Evolutionary conservation across 2,797 vertebrate genomes (phyloP).

Genomic region (Rachycentron canadum): DNA sequence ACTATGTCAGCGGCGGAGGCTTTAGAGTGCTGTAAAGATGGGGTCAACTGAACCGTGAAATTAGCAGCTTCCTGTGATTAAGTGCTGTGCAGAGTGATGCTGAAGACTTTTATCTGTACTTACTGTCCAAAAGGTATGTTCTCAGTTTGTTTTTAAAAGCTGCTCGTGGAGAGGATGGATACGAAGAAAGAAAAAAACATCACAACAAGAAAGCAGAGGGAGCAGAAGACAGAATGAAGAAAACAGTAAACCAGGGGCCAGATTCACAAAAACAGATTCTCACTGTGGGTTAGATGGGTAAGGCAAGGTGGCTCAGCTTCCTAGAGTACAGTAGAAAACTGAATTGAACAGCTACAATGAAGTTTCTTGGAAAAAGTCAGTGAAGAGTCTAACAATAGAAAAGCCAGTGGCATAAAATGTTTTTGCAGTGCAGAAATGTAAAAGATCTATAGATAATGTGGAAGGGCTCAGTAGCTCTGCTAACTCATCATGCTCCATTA

Average conservation of each 20-base stretch:
- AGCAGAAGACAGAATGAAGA: not conserved
- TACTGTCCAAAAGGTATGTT: slow-evolving; percentile 84
- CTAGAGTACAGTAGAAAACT: too few relatives aligned
- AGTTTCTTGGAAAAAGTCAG: not conserved
- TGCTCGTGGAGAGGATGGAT: slow-evolving; percentile 70
- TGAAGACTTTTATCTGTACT: slow-evolving; percentile 74
- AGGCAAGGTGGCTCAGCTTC: too few relatives aligned
- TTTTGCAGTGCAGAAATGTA: not conserved
- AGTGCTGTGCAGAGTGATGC: slow-evolving; percentile 39
- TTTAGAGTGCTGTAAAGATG: slow-evolving; percentile 33
- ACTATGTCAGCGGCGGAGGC: slow-evolving; percentile 34
- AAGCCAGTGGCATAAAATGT: not conserved
- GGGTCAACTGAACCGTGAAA: slow-evolving; percentile 53
- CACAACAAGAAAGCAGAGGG: slow-evolving; percentile 34
- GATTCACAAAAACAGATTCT: not conserved
- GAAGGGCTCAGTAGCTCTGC: not conserved
- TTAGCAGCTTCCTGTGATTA: slow-evolving; percentile 57
- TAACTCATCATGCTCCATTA: too few relatives aligned
- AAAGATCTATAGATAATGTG: not conserved
- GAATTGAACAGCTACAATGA: not conserved
- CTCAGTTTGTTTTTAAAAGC: slow-evolving; percentile 87
- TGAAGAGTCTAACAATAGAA: not conserved
- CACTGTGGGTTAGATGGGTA: not conserved
- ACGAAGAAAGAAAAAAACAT: slow-evolving; percentile 48
- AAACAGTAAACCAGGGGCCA: not conserved